Evolutionary conservation across 2,888 invertebrate genomes (phyloP), one percentile per base, ranked within the genome.

Genomic region (Panorpa germanica): DNA sequence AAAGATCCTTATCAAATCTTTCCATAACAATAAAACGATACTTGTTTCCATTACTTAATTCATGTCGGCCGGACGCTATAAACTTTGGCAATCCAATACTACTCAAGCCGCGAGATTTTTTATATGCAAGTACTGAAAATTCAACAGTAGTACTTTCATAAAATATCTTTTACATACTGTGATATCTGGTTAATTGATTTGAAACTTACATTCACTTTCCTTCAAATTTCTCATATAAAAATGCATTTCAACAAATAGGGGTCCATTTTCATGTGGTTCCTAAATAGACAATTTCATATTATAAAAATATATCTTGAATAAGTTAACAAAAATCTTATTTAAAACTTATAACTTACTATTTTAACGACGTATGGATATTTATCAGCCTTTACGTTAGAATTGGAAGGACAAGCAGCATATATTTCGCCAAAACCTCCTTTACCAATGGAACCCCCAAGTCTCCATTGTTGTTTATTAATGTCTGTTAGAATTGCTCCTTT

Each of bases 401-500:
- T 64, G 13, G 55, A 54, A 32, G 63, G 65, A 52, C 70, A 71
- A 23, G 83, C 86, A 2, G 77, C 68, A 51, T 93, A 93, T 42
- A 93, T 88, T 50, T 86, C 82, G 2, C 93, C 93, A 50, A 93
- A 93, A 8, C 93, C 93, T 1, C 93, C 93, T 33, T 73, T 63
- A 1, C 91, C 93, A 35, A 93, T 83, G 0, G 88, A 76, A 9
- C 70, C 65, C 0, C 90, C 90, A 34, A 93, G 62, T 38, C 68
- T 68, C 91, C 91, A 95, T 47, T 73, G 63, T 37, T 73, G 73
- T 47, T 85, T 83, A 8, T 57, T 51, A 18, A 75, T 50, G 53
- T 91, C 88, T 21, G 63, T 64, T 21, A 95, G 56, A 31, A 85
- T 53, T 50, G 78, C 77, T 5, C 88, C 90, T 27, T 54, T 47